These are phyloP conservation scores for Drosophila pseudotalamancana DNA, from an alignment of 2,888 invertebrate genomes.

Conservation along the genomic window DNA sequence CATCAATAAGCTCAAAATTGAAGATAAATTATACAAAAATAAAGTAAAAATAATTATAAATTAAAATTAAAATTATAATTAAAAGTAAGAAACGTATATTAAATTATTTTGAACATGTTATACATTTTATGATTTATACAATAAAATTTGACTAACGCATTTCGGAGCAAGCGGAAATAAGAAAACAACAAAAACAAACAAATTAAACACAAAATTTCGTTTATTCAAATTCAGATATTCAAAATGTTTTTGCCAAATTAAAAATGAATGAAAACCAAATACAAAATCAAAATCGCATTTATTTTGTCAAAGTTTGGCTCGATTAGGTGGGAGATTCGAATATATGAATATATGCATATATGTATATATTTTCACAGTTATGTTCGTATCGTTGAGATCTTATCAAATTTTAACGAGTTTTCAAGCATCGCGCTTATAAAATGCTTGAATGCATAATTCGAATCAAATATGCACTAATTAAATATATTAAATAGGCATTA, in stretches of 20 bases:
- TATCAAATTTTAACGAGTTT: constrained; percentile 16
- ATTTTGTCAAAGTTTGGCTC: constrained; percentile 1
- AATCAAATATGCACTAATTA: constrained; percentile 70
- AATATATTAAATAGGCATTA: constrained; percentile 75
- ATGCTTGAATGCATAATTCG: constrained; percentile 61
- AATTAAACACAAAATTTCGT: not conserved
- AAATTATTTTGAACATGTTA: too few relatives aligned
- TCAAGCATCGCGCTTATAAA: constrained; percentile 7
- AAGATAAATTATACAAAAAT: too few relatives aligned
- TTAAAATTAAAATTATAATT: too few relatives aligned
- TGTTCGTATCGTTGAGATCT: constrained; percentile 14
- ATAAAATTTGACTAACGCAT: not conserved
- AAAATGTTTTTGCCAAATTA: constrained; percentile 3
- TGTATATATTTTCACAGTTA: not conserved
- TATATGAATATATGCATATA: constrained; percentile 4
- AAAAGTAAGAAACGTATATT: too few relatives aligned
- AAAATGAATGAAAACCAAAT: constrained; percentile 1
- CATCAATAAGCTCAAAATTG: too few relatives aligned
- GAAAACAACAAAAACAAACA: not conserved
- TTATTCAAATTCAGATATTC: not conserved
- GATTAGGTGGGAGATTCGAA: constrained; percentile 15
- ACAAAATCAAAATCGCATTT: constrained; percentile 7
- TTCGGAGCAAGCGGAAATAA: not conserved
- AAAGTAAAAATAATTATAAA: too few relatives aligned
- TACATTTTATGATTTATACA: not conserved